Conservation (phyloP, 2,113 vertebrate species). For the Myotis davidii region DNA sequence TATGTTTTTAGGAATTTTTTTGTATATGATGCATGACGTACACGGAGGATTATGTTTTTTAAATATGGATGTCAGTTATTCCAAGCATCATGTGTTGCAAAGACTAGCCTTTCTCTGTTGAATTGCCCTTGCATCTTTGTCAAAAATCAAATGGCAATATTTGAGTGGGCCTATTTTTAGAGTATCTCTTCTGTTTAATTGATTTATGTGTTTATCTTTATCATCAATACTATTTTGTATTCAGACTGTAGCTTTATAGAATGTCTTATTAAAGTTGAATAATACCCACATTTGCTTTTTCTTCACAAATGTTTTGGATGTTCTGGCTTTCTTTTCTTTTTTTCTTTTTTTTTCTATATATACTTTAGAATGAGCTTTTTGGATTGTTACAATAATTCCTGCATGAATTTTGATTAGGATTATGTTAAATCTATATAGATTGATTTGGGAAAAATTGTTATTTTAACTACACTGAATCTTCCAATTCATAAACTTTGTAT, state of each 20-base stretch:
- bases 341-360: not conserved
- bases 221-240: not conserved
- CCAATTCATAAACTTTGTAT: not conserved
- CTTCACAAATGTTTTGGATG: not conserved
- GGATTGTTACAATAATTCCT: not conserved
- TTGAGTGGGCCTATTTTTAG: not conserved
- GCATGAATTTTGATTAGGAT: not conserved
- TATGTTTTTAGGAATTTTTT: not conserved
- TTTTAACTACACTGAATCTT: not conserved
- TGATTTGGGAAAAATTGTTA: not conserved
- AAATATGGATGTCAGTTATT: not conserved
- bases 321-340: not conserved
- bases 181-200: not conserved
- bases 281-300: not conserved
- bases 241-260: not conserved
- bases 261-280: not conserved
- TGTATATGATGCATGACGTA: not conserved
- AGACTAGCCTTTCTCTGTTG: not conserved
- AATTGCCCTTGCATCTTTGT: not conserved
- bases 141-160: not conserved
- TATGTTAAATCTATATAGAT: not conserved
- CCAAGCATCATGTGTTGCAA: not conserved
- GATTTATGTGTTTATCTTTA: not conserved
- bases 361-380: not conserved
- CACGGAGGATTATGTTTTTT: not conserved